Evolutionary conservation across 2,888 invertebrate species (phyloP).

Genomic region (Empis livida): DNA sequence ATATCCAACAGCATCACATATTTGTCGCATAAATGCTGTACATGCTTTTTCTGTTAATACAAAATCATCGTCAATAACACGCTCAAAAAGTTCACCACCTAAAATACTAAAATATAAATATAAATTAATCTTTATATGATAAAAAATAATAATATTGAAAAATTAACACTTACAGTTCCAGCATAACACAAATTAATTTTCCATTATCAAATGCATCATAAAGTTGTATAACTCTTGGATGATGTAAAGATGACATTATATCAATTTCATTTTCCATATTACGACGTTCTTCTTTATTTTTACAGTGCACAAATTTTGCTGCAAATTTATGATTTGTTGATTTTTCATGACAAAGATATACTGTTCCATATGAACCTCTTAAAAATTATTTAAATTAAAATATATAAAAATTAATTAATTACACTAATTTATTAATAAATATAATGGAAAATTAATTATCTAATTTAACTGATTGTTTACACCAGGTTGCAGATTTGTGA

Average conservation of each 20-base stretch:
- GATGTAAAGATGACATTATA: slow-evolving; percentile 79
- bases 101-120: slow-evolving; percentile 51
- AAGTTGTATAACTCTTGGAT: slow-evolving; percentile 85
- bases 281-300: slow-evolving; percentile 63
- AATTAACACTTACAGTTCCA: slow-evolving; percentile 71
- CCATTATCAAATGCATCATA: slow-evolving; percentile 87
- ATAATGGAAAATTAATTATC: too few species aligned
- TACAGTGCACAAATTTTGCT: slow-evolving; percentile 74
- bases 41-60: slow-evolving; percentile 87
- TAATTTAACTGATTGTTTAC: too few species aligned
- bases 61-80: slow-evolving; percentile 93
- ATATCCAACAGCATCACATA: slow-evolving; percentile 88
- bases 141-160: too few species aligned
- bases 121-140: too few species aligned
- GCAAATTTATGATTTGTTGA: slow-evolving; percentile 62
- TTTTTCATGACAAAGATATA: slow-evolving; percentile 75
- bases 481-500: too few species aligned
- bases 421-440: too few species aligned
- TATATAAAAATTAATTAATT: neutral
- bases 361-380: slow-evolving; percentile 89
- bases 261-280: slow-evolving; percentile 86
- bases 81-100: slow-evolving; percentile 90
- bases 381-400: slow-evolving; percentile 23
- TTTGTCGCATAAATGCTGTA: slow-evolving; percentile 88
- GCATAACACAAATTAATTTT: slow-evolving; percentile 79